Base-by-base conservation (phyloP, 1,140 invertebrate genomes). In the Drusus annulatus region DNA sequence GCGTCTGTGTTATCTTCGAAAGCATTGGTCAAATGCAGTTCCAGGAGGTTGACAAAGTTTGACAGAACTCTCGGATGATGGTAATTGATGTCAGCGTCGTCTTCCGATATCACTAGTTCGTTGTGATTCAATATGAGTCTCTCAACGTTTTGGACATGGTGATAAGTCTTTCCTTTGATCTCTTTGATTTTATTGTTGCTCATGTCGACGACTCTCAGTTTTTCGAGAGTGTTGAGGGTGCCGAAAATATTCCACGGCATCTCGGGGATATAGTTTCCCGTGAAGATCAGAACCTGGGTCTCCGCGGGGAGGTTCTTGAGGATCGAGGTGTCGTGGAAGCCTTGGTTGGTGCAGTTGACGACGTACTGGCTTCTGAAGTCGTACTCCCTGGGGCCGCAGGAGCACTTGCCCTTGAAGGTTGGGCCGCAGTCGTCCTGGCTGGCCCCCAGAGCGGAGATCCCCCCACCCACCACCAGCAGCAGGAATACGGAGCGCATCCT, bases 91-190 rank as follows among this genome's bases (percentile, higher is more conserved):
- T 89, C 90, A 21, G 91, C 90, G 2, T 92, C 89, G 17, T 91
- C 85, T 2, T 85, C 84, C 0, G 91, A 91, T 62, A 94, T 92
- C 1, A 92, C 91, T 2, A 95, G 85, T 79, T 94, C 88, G 84
- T 96, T 96, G 84, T 95, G 93, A 84, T 95, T 94, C 5, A 96
- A 87, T 80, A 95, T 92, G 1, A 96, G 87, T n/a, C 92, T 89
- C 85, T 94, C 90, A 0, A 96, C 94, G 68, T 91, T 91, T 54
- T 90, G 89, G 1, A 96, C 94, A 84, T 93, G 93, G 84, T 96
- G 95, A 86, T 94, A 96, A 3, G 94, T 89, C 86, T 95, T 95
- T 1, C 95, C 95, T 83, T 91, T 91, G 74, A 96, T 95, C 78
- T 93, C 92, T 62, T 90, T 85, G n/a, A 96, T 95, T 15, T 91